Evolutionary conservation across 2,888 invertebrate species (phyloP).

Genomic region (Polymixis flavicincta): DNA sequence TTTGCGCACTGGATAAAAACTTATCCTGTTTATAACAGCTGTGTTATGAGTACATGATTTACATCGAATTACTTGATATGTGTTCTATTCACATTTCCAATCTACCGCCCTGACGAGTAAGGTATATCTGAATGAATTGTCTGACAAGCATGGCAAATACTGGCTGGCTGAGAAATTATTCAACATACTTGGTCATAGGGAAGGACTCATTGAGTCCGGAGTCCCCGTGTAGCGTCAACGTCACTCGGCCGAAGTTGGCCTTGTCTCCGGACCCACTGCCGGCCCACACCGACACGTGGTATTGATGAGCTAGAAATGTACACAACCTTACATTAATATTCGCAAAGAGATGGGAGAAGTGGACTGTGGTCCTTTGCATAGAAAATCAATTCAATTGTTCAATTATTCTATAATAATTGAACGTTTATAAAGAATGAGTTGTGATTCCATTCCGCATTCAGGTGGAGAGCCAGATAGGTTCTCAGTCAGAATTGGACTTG

Average conservation of each 20-base stretch:
- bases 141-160: not conserved
- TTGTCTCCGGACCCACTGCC: constrained; percentile 87
- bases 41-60: not conserved
- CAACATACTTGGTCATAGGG: constrained; percentile 94
- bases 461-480: not conserved
- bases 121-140: not conserved
- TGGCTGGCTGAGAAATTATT: not conserved
- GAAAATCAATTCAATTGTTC: too few relatives aligned
- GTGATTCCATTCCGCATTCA: not conserved
- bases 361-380: not conserved
- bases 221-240: constrained; percentile 95
- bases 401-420: too few relatives aligned
- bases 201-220: constrained; percentile 96
- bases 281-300: constrained; percentile 95
- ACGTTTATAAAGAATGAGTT: not conserved
- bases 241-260: constrained; percentile 94
- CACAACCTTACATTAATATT: not conserved
- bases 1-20: too few relatives aligned
- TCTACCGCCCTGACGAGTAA: not conserved
- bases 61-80: too few relatives aligned
- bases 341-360: not conserved
- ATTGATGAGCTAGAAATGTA: constrained; percentile 94
- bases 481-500: not conserved
- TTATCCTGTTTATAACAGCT: too few relatives aligned
- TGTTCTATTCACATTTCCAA: not conserved